A percentile compares a stretch with the other conserved stretches of the same genome.
These are phyloP conservation scores for Dinomys branickii DNA, from an alignment of 2,113 vertebrate species.

Conservation along the genomic window DNA sequence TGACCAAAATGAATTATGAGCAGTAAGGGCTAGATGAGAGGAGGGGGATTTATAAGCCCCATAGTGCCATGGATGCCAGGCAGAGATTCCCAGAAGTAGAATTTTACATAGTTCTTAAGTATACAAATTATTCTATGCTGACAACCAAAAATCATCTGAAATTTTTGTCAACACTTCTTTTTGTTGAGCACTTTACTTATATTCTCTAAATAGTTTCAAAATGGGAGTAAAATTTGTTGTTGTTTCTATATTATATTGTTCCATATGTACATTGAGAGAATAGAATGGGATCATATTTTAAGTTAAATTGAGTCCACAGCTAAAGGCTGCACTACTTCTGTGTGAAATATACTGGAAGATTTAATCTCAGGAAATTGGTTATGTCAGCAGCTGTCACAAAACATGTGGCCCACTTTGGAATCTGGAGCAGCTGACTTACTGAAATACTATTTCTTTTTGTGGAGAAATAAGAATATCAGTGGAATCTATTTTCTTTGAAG, in stretches of 20 bases:
- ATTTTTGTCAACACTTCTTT: background rate
- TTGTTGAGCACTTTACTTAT: background rate
- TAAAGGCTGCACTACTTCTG: constrained; percentile 12
- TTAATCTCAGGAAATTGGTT: constrained; percentile 68
- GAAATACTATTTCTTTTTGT: constrained; percentile 66
- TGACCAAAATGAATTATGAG: background rate
- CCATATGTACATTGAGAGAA: background rate
- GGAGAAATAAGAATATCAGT: constrained; percentile 65
- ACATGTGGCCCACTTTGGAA: constrained; percentile 58
- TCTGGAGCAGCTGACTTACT: constrained; percentile 66
- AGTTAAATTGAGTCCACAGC: background rate
- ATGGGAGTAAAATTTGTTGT: background rate
- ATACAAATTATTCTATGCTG: background rate
- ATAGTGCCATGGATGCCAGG: too few relatives aligned
- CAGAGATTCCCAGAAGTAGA: background rate
- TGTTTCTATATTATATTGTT: background rate
- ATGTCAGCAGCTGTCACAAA: constrained; percentile 75
- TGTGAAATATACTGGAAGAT: background rate
- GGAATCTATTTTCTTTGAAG: constrained; percentile 72
- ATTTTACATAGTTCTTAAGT: constrained; percentile 5
- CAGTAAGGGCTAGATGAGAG: background rate
- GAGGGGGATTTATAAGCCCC: background rate
- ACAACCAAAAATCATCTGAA: background rate
- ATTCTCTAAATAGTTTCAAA: background rate
- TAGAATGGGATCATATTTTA: background rate